Percentiles rank a stretch among this genome's conserved stretches.
These are phyloP conservation scores for Thermophis baileyi DNA, from an alignment of 2,113 vertebrate genomes.

Conservation along the genomic window DNA sequence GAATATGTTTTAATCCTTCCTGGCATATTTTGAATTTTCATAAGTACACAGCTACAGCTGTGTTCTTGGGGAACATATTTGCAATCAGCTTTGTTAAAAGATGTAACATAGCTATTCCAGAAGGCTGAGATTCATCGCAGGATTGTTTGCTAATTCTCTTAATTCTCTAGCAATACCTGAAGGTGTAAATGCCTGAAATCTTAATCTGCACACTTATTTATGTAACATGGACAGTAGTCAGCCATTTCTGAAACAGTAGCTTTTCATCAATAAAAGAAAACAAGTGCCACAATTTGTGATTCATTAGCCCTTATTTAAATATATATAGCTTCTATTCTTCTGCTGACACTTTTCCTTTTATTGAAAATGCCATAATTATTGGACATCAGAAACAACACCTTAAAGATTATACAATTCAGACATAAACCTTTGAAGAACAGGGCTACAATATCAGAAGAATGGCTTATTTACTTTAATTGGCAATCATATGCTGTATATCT, in stretches of 20 bases:
- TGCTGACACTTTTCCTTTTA: not conserved
- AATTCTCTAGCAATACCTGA: not conserved
- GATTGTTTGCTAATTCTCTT: slow-evolving; percentile 27
- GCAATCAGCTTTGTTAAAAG: slow-evolving; percentile 16
- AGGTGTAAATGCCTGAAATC: not conserved
- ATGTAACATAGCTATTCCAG: slow-evolving; percentile 42
- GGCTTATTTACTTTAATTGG: not conserved
- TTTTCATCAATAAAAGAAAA: not conserved
- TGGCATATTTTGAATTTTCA: not conserved
- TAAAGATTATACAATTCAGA: not conserved
- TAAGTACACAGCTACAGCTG: not conserved
- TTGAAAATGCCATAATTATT: not conserved
- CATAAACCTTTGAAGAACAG: not conserved
- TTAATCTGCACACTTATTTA: slow-evolving; percentile 2
- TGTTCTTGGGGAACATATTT: not conserved
- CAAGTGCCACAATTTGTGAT: slow-evolving; percentile 19
- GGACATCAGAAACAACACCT: not conserved
- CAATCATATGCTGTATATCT: not conserved
- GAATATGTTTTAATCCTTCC: not conserved
- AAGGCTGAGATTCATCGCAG: slow-evolving; percentile 32
- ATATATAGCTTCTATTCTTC: slow-evolving; percentile 12
- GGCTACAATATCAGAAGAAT: not conserved
- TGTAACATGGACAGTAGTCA: not conserved
- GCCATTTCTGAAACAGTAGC: not conserved
- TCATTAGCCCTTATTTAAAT: slow-evolving; percentile 24